Evolutionary conservation across 2,888 invertebrate genomes (phyloP).

Genomic region (Anoncus sp.): DNA sequence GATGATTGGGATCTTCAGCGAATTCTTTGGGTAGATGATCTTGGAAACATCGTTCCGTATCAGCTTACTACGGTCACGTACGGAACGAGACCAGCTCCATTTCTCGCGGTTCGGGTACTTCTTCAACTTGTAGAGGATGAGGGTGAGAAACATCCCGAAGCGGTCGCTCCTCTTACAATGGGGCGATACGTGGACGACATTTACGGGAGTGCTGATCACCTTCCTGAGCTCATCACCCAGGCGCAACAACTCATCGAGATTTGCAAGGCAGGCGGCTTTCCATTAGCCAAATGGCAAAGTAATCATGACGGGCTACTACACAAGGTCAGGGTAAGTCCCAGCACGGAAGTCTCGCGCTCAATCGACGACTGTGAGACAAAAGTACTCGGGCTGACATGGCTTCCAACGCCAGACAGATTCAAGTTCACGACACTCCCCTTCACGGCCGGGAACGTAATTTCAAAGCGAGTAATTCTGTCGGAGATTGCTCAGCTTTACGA

Average conservation of each 20-base stretch:
- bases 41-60: background rate
- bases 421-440: slow-evolving; percentile 3
- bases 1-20: slow-evolving; percentile 66
- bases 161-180: slow-evolving; percentile 16
- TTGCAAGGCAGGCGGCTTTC: slow-evolving; percentile 58
- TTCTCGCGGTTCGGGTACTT: background rate
- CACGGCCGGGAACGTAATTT: background rate
- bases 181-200: slow-evolving; percentile 4
- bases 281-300: slow-evolving; percentile 52
- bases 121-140: slow-evolving; percentile 37
- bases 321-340: background rate
- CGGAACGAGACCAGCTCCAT: background rate
- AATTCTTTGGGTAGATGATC: slow-evolving; percentile 74
- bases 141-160: slow-evolving; percentile 30
- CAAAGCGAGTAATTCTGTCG: slow-evolving; percentile 54
- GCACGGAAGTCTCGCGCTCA: background rate
- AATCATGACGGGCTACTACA: slow-evolving; percentile 2
- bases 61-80: slow-evolving; percentile 11
- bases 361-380: slow-evolving; percentile 41
- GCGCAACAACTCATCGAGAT: slow-evolving; percentile 37
- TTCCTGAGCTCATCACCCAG: background rate
- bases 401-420: slow-evolving; percentile 39
- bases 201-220: background rate
- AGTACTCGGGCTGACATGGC: slow-evolving; percentile 60
- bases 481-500: slow-evolving; percentile 59